Evolutionary conservation across 1,140 invertebrate species (phyloP).

Genomic region (Bombus affinis): DNA sequence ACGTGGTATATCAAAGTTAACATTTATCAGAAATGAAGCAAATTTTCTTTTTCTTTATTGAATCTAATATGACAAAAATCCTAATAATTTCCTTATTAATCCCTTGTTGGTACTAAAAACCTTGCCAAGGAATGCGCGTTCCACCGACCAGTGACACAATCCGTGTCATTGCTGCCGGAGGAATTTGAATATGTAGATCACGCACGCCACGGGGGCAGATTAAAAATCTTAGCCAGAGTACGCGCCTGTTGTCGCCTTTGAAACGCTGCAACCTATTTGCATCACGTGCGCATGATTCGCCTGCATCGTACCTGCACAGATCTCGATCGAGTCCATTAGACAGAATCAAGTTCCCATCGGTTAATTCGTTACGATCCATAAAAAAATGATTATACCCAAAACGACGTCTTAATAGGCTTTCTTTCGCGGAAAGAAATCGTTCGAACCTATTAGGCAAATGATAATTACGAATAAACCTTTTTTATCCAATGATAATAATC

Average conservation of each 20-base stretch:
- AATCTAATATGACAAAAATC: not conserved
- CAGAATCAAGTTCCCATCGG: too few relatives aligned
- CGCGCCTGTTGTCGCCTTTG: conserved; percentile 18
- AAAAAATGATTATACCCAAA: not conserved
- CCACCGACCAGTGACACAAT: conserved; percentile 1
- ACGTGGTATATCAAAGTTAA: too few relatives aligned
- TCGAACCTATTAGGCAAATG: not conserved
- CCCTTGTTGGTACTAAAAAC: not conserved
- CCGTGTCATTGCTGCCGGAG: conserved; percentile 25
- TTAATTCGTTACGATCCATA: too few relatives aligned
- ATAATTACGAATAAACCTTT: not conserved
- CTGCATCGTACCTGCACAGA: not conserved
- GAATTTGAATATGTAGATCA: conserved; percentile 51
- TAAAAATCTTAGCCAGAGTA: not conserved
- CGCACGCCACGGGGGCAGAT: not conserved
- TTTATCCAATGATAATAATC: not conserved
- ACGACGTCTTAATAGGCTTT: not conserved
- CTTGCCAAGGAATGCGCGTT: not conserved
- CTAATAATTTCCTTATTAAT: not conserved
- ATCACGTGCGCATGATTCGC: conserved; percentile 16
- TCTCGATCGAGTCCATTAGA: not conserved
- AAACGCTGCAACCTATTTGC: conserved; percentile 25
- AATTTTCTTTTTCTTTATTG: too few relatives aligned
- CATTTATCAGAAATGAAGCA: too few relatives aligned
- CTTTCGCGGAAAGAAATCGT: not conserved